Percentiles rank a stretch among this genome's conserved stretches.
Conservation (phyloP, 2,797 vertebrate genomes). For the Sandelia bainsii region DNA sequence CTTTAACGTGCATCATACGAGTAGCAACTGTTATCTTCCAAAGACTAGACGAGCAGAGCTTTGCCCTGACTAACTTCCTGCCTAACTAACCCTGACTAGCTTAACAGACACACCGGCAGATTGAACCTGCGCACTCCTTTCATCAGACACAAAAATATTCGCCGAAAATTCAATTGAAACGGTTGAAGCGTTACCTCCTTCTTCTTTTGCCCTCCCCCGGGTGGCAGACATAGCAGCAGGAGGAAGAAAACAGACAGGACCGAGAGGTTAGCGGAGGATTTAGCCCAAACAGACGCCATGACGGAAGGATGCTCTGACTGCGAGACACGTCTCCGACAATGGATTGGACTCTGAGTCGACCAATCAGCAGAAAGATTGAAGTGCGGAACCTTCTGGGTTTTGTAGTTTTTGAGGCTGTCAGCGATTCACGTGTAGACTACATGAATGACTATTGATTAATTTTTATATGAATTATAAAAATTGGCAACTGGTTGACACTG, state of each 20-base stretch:
- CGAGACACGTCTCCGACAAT: slow-evolving; percentile 57
- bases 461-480: no score
- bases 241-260: slow-evolving; percentile 69
- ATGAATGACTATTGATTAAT: background rate
- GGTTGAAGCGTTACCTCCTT: slow-evolving; percentile 81
- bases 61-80: slow-evolving; percentile 13
- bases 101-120: slow-evolving; percentile 36
- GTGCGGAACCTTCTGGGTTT: slow-evolving; percentile 59
- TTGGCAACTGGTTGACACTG: no score
- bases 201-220: slow-evolving; percentile 86
- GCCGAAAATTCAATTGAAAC: background rate
- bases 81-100: slow-evolving; percentile 3
- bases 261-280: slow-evolving; percentile 61
- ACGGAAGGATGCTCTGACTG: slow-evolving; percentile 81
- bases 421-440: background rate
- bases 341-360: slow-evolving; percentile 71
- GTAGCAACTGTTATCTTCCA: background rate
- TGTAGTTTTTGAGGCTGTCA: slow-evolving; percentile 71
- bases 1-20: background rate
- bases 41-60: background rate
- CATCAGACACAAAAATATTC: background rate
- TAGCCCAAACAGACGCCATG: slow-evolving; percentile 77
- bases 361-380: slow-evolving; percentile 61
- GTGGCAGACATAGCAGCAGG: slow-evolving; percentile 77
- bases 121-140: background rate